phyloP scores from a whole-genome alignment of 2,888 invertebrate species.

The Cecidostiba fungosa region DNA sequence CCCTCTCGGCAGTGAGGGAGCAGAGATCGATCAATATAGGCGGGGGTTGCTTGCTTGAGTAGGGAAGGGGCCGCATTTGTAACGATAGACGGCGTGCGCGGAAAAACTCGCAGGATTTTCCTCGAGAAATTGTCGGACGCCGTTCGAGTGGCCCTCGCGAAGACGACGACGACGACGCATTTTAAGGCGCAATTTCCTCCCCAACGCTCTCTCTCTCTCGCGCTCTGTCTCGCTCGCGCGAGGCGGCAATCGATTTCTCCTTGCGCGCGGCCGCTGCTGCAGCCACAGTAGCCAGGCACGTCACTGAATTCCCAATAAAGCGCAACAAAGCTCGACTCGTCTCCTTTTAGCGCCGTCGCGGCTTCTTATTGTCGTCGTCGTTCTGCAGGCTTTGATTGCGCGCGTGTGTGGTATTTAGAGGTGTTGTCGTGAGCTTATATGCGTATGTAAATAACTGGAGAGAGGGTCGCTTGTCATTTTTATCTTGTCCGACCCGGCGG shows the following conservation, averaged over 20 bases:
- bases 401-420: background rate
- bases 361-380: background rate
- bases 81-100: constrained; percentile 15
- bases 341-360: background rate
- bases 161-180: background rate
- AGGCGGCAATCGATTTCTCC: constrained; percentile 71
- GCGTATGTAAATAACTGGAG: background rate
- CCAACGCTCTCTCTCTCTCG: background rate
- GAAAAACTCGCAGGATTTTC: background rate
- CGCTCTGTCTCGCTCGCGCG: constrained; percentile 23
- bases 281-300: constrained; percentile 66
- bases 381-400: background rate
- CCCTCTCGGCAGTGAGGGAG: background rate
- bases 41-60: background rate
- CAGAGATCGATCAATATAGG: constrained; percentile 25
- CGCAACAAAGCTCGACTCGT: constrained; percentile 66
- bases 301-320: constrained; percentile 74
- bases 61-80: background rate
- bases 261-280: constrained; percentile 65
- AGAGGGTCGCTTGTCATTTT: background rate
- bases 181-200: constrained; percentile 41
- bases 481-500: constrained; percentile 3
- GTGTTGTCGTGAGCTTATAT: background rate
- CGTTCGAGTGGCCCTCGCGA: background rate
- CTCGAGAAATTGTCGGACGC: background rate